These are phyloP conservation scores for Chalcosyrphus nemorum DNA, from an alignment of 2,888 invertebrate genomes.

Conservation along the genomic window DNA sequence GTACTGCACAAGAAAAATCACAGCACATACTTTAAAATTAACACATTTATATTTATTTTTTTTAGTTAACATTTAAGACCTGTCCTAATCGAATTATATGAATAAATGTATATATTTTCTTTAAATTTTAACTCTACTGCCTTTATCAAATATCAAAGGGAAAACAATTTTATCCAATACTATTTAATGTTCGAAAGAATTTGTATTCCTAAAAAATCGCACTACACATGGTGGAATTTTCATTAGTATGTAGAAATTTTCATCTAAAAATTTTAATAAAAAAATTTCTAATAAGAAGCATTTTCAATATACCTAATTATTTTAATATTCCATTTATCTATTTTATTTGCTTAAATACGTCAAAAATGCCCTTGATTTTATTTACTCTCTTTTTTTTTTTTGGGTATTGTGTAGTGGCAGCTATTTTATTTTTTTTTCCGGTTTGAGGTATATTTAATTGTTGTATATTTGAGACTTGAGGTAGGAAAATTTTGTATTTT, in stretches of 20 bases:
- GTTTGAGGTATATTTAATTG: conserved; percentile 39
- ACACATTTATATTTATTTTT: background rate
- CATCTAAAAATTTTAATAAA: conserved; percentile 66
- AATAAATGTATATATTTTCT: conserved; percentile 8
- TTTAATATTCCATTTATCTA: background rate
- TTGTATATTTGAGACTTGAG: conserved; percentile 30
- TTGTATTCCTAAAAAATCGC: conserved; percentile 31
- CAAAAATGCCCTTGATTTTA: conserved; percentile 25
- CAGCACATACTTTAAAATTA: background rate
- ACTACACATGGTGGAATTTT: conserved; percentile 52
- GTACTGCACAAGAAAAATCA: background rate
- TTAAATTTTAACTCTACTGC: conserved; percentile 23
- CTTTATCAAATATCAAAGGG: conserved; percentile 2
- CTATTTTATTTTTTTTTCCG: background rate
- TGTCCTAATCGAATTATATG: conserved; percentile 1
- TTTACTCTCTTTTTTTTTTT: no score
- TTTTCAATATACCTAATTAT: conserved; percentile 41
- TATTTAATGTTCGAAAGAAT: conserved; percentile 4
- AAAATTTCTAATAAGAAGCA: conserved; percentile 58
- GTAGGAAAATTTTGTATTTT: conserved; percentile 47
- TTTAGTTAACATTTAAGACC: conserved; percentile 48
- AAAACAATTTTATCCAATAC: background rate
- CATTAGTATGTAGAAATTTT: conserved; percentile 67
- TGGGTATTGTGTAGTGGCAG: conserved; percentile 40
- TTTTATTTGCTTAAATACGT: background rate